phyloP scores from a whole-genome alignment of 2,797 vertebrate genomes.

The Channallabes apus region DNA sequence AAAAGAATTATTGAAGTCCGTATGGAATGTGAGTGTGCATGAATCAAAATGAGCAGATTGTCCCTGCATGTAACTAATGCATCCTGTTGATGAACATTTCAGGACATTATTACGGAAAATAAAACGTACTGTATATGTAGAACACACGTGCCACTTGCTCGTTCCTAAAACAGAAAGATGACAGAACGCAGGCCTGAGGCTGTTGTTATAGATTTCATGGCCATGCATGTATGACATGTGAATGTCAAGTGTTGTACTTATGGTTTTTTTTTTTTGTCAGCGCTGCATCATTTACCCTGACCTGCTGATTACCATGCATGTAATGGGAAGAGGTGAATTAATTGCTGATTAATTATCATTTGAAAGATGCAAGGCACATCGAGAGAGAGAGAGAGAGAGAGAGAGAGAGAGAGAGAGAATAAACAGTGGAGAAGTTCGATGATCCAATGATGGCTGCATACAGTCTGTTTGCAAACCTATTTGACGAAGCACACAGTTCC shows the following conservation, averaged over 20 bases:
- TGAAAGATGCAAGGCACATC: conserved; percentile 37
- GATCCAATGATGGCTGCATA: neutral
- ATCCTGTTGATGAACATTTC: neutral
- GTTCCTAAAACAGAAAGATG: neutral
- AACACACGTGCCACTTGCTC: neutral
- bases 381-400: conserved; percentile 22
- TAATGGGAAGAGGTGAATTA: conserved; percentile 50
- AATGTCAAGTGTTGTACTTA: conserved; percentile 33
- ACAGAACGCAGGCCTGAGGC: neutral
- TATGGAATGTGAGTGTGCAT: too few species aligned
- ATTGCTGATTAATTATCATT: conserved; percentile 55
- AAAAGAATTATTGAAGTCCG: too few species aligned
- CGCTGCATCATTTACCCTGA: conserved; percentile 50
- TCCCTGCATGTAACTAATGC: too few species aligned
- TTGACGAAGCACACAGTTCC: neutral
- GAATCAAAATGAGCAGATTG: too few species aligned
- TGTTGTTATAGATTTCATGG: conserved; percentile 3
- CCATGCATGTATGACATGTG: conserved; percentile 31
- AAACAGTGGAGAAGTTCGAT: neutral
- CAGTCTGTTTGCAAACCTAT: neutral
- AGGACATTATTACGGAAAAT: neutral
- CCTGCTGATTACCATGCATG: conserved; percentile 45
- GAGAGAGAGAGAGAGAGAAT: too few species aligned
- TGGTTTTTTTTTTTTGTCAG: conserved; percentile 41
- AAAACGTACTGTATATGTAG: too few species aligned